Evolutionary conservation across 2,888 invertebrate genomes (phyloP).

Genomic region (Drosophila lacicola): DNA sequence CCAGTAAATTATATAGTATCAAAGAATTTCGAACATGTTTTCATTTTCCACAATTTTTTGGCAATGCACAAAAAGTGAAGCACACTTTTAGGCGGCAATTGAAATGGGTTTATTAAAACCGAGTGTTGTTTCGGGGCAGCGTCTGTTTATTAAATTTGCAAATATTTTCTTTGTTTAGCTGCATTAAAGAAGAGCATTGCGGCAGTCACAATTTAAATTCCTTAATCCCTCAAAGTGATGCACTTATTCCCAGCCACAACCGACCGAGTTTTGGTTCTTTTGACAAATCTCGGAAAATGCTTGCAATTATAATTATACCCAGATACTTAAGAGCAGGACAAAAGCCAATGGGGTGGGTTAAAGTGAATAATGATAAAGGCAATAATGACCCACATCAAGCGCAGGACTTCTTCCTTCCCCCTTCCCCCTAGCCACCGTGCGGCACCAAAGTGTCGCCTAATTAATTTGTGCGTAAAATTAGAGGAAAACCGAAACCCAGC

Average conservation of each 20-base stretch:
- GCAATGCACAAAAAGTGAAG: conserved; percentile 11
- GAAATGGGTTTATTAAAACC: not conserved
- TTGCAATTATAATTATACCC: conserved; percentile 14
- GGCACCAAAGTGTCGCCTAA: conserved; percentile 38
- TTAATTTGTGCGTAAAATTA: conserved; percentile 66
- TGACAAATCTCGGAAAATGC: not conserved
- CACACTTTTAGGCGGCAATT: conserved; percentile 50
- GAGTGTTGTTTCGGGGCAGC: not conserved
- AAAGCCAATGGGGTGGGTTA: conserved; percentile 26
- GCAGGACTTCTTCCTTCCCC: not conserved
- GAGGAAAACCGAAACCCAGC: conserved; percentile 55
- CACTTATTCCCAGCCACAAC: not conserved
- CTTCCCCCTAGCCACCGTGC: not conserved
- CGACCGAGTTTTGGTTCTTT: not conserved
- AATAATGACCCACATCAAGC: conserved; percentile 53
- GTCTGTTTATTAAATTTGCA: not conserved
- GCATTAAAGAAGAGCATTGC: not conserved
- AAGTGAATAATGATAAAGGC: conserved; percentile 27
- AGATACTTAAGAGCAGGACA: conserved; percentile 17
- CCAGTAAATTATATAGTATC: not conserved
- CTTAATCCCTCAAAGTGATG: not conserved
- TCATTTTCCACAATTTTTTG: not conserved
- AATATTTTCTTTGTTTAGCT: not conserved
- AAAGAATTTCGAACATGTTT: not conserved
- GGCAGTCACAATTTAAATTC: too few relatives aligned